Conservation (phyloP, 2,888 invertebrate species). For the Argynnis bischoffii region DNA sequence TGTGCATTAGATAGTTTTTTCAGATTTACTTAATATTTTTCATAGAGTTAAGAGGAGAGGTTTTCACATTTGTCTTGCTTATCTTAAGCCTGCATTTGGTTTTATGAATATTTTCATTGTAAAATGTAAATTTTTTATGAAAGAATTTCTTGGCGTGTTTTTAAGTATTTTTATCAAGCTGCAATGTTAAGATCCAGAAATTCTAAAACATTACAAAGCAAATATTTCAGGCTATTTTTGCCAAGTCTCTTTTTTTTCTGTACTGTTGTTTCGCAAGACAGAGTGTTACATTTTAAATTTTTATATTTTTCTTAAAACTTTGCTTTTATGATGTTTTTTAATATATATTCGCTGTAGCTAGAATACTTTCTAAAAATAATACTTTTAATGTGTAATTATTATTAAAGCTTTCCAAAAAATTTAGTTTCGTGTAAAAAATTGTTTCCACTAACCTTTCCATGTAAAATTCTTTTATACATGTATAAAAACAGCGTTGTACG, state of each 20-base stretch:
- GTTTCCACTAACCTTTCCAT: no score
- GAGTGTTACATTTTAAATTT: no score
- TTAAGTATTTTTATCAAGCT: not conserved
- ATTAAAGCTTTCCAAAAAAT: no score
- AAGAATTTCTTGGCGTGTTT: slow-evolving; percentile 16
- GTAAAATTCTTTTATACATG: no score
- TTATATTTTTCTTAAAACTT: no score
- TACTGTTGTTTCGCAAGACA: not conserved
- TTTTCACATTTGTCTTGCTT: slow-evolving; percentile 19
- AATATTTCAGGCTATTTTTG: not conserved
- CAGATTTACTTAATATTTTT: slow-evolving; percentile 11
- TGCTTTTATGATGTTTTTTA: no score
- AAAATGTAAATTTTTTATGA: slow-evolving; percentile 21
- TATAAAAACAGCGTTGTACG: no score
- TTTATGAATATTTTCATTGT: slow-evolving; percentile 19
- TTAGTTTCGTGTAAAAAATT: no score
- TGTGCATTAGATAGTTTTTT: not conserved
- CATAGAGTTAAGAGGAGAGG: slow-evolving; percentile 15
- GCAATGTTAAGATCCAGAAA: slow-evolving; percentile 7
- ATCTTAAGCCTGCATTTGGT: slow-evolving; percentile 8
- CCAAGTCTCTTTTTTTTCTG: slow-evolving; percentile 1
- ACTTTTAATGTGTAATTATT: no score
- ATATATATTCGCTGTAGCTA: no score
- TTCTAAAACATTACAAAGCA: slow-evolving; percentile 12
- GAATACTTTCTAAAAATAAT: no score